phyloP scores from a whole-genome alignment of 1,140 invertebrate species.

The Bombus terrestris region DNA sequence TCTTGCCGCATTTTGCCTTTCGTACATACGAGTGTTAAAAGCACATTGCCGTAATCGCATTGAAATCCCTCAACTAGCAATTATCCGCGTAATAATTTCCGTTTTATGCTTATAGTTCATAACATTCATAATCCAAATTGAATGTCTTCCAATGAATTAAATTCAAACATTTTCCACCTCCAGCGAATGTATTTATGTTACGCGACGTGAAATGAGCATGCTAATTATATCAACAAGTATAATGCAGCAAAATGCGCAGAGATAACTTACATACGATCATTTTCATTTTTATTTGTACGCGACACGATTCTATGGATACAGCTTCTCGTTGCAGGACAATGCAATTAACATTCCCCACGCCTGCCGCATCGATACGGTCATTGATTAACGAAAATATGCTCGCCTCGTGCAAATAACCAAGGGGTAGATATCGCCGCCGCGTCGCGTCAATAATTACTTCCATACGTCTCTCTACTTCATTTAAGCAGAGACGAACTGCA shows the following conservation, averaged over 20 bases:
- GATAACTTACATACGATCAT: neutral
- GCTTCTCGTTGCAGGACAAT: neutral
- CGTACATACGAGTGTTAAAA: neutral
- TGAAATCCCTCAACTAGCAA: neutral
- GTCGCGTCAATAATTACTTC: constrained; percentile 11
- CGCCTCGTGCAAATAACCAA: neutral
- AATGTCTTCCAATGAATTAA: neutral
- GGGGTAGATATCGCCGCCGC: neutral
- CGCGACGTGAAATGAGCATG: neutral
- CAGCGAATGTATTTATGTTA: neutral
- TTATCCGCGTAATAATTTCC: neutral
- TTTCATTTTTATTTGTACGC: neutral
- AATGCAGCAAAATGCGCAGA: neutral
- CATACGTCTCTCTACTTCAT: neutral
- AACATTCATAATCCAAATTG: too few relatives aligned
- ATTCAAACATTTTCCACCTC: neutral
- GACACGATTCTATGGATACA: too few relatives aligned
- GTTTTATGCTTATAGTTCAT: too few relatives aligned
- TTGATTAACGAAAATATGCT: constrained; percentile 34
- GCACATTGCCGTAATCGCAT: neutral
- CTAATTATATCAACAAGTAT: neutral
- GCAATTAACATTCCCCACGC: neutral
- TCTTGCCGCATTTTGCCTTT: too few relatives aligned
- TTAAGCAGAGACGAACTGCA: neutral
- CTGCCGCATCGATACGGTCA: neutral